Percentiles rank a stretch among this genome's conserved stretches.
Conservation (phyloP, 2,797 vertebrate genomes). For the Brachyrhaphis roseni region DNA sequence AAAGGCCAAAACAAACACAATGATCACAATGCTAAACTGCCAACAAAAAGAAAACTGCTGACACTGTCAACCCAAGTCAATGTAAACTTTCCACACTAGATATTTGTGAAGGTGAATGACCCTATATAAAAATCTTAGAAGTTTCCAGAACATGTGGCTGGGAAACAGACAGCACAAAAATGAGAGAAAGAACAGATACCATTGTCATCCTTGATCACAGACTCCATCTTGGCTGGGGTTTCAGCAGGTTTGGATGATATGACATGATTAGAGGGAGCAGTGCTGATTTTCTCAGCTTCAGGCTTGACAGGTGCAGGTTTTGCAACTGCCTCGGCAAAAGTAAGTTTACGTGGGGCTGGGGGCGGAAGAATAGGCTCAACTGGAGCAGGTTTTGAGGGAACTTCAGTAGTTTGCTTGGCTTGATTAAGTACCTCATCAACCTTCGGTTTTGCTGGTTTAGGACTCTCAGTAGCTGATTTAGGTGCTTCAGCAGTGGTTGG, state of each 20-base stretch:
- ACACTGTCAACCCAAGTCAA: background rate
- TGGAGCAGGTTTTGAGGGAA: constrained; percentile 42
- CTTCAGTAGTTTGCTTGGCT: constrained; percentile 13
- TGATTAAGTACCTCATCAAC: background rate
- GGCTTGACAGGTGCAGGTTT: constrained; percentile 69
- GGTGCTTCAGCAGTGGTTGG: too few species aligned
- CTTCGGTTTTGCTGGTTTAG: background rate
- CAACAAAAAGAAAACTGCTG: background rate
- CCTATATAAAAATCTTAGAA: constrained; percentile 9
- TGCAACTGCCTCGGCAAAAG: constrained; percentile 76
- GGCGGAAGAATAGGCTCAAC: constrained; percentile 43
- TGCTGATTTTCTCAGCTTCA: constrained; percentile 59
- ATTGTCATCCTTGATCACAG: constrained; percentile 93
- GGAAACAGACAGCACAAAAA: constrained; percentile 39
- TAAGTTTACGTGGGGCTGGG: constrained; percentile 68
- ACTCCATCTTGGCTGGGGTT: constrained; percentile 82
- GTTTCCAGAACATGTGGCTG: constrained; percentile 28
- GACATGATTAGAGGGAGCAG: constrained; percentile 54
- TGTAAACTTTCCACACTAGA: background rate
- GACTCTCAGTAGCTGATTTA: constrained; percentile 14
- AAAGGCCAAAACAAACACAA: background rate
- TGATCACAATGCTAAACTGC: constrained; percentile 6
- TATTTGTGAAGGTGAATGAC: background rate
- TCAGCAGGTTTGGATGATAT: constrained; percentile 68
- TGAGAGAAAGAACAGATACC: constrained; percentile 83